Evolutionary conservation across 2,113 vertebrate genomes (phyloP), one percentile per base, ranked within the genome.

Genomic region (Tragelaphus scriptus): DNA sequence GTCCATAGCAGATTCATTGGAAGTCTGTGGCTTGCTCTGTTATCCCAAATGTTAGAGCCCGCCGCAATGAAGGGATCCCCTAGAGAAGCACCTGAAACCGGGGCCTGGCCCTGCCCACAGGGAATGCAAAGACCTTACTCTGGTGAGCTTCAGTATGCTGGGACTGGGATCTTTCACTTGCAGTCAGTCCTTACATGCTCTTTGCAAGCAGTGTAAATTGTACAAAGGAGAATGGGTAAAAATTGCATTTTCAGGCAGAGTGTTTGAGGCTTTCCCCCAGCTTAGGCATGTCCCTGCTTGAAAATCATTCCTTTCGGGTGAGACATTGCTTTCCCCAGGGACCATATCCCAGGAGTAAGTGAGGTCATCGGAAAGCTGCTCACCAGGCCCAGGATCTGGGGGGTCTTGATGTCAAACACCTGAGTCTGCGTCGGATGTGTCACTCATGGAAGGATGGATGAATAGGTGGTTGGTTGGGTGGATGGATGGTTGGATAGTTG

Each of bases 111-210:
- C 36, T 75, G 61, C 23, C 17, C 30, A 0, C 0, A 2, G 17
- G 49, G 28, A 14, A 28, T 0, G 1, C 14, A 4, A 21, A 51
- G 89, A 25, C 49, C 30, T 3, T 3, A 7, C 87, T 80, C 80
- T 0, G 1, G 5, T 1, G 11, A 28, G 17, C 17, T 40, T 12
- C 2, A 7, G 44, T 49, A 1, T 1, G 3, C 15, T 0, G 2
- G 2, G 26, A 5, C 23, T 14, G 36, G 36, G 14, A 7, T 36
- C 59, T 15, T 11, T 8, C 11, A 7, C 23, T 23, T 8, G 25
- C 7, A 2, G 15, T 6, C 3, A 0, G 32, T 36, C 68, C 85
- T 25, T 32, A 23, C 25, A 32, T 0, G 6, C 19, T 26, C 32
- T n/a, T 77, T 23, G 51, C 12, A 53, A 47, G 51, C 16, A 6